Evolutionary conservation across 1,140 invertebrate genomes (phyloP), one percentile per base, ranked within the genome.

Genomic region (Idris sp.): DNA sequence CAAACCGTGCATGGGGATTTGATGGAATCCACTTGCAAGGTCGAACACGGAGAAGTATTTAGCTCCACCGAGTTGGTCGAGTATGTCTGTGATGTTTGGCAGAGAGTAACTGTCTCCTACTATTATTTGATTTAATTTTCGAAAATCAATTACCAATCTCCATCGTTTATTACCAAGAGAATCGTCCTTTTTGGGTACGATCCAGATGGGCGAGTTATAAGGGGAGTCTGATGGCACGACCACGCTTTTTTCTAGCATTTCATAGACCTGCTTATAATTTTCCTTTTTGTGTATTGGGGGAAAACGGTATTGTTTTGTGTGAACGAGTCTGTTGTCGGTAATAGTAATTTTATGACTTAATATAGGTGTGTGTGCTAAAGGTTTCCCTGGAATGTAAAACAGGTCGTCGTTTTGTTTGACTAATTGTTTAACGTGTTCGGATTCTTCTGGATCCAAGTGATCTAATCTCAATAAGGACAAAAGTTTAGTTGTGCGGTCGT

Each of bases 81-180:
- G 33, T 7, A 48, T 61, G 8, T 61, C 56, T 10, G 9, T 16
- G 0, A 19, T 49, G 33, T 46, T 48, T 0, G 58, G 58, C 6
- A 62, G 18, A 5, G 46, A 36, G 19, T 51, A 62, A 1, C 22
- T 26, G 6, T 59, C 54, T 2, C 19, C 18, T n/a, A 59, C 33
- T 0, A 41, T 59, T 1, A 19, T 8, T 2, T 59, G 41, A 22
- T 59, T 59, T 0, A 59, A 6, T 15, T 30, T 36, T 0, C 54
- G 9, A 19, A 62, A 62, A 33, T 62, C 58, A 3, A 62, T 36
- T 0, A 62, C 58, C 8, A 62, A 9, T 0, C 58, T 22, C 58
- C 58, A 62, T 4, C 25, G 10, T 13, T 54, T 26, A 1, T 54
- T 51, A 22, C 44, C 31, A 16, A 33, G 16, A 10, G 15, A 7